Percentiles rank a stretch among this genome's conserved stretches.
These are phyloP conservation scores for Parnassius smintheus DNA, from an alignment of 2,888 invertebrate species.

Conservation along the genomic window DNA sequence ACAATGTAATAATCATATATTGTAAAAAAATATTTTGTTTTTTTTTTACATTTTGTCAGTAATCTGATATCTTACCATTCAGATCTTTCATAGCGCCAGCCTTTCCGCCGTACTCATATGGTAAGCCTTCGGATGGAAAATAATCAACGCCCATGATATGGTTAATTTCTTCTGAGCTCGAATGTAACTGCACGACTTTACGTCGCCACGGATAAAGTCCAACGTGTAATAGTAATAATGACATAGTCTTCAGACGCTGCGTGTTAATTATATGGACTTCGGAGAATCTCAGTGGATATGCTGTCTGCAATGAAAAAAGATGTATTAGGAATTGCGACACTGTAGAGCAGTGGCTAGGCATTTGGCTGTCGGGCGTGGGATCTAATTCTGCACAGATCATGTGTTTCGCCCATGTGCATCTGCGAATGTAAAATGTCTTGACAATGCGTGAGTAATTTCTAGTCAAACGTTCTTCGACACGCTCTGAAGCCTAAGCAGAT, in stretches of 20 bases:
- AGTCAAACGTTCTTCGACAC: too few relatives aligned
- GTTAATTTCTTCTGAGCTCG: conserved; percentile 55
- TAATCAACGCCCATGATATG: conserved; percentile 77
- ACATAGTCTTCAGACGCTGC: conserved; percentile 86
- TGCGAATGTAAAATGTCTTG: too few relatives aligned
- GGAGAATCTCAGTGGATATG: conserved; percentile 90
- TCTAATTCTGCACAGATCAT: too few relatives aligned
- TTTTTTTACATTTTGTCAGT: too few relatives aligned
- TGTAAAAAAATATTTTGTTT: too few relatives aligned
- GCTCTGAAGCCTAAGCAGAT: too few relatives aligned
- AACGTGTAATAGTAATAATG: conserved; percentile 77
- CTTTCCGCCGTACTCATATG: conserved; percentile 90
- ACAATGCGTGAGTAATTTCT: too few relatives aligned
- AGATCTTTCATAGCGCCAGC: conserved; percentile 87
- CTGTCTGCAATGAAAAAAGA: conserved; percentile 80
- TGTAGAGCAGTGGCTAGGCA: too few relatives aligned
- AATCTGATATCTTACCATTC: conserved; percentile 84
- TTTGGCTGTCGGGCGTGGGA: too few relatives aligned
- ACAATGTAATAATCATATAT: too few relatives aligned
- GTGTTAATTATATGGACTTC: conserved; percentile 91
- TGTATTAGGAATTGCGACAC: background rate
- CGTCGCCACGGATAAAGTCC: conserved; percentile 71
- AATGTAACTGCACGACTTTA: conserved; percentile 61
- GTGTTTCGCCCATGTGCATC: too few relatives aligned
- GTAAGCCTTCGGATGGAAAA: conserved; percentile 87